A percentile compares a stretch with the other conserved stretches of the same genome.
Evolutionary conservation across 1,140 invertebrate genomes (phyloP).

Genomic region (Hormaphis cornu): DNA sequence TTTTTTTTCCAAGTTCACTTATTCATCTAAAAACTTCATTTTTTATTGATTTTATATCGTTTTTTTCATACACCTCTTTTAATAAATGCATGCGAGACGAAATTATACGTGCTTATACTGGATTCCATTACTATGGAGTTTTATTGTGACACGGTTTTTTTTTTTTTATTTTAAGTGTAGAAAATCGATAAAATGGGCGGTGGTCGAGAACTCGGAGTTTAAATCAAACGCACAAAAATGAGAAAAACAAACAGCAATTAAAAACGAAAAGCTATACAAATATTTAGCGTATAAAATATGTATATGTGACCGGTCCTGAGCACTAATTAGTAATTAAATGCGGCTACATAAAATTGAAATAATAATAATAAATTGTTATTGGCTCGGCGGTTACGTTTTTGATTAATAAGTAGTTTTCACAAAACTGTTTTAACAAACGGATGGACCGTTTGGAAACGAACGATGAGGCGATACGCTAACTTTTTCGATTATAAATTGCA

Average conservation of each 20-base stretch:
- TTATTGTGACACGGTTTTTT: no score
- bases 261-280: conserved; percentile 21
- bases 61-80: no score
- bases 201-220: neutral
- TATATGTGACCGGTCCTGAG: neutral
- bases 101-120: no score
- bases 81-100: no score
- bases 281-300: conserved; percentile 18
- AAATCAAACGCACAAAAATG: conserved; percentile 6
- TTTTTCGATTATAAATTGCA: no score
- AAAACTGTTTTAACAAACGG: conserved; percentile 17
- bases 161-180: no score
- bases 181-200: no score
- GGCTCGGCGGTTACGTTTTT: conserved; percentile 28
- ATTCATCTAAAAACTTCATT: no score
- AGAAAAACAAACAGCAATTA: conserved; percentile 16
- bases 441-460: neutral
- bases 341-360: no score
- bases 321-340: conserved; percentile 21
- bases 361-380: conserved; percentile 28
- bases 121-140: no score
- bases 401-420: conserved; percentile 20
- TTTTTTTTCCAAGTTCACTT: no score
- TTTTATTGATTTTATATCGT: no score
- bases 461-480: neutral